Conservation (phyloP, 1,140 invertebrate genomes). For the Neodiprion lecontei region DNA sequence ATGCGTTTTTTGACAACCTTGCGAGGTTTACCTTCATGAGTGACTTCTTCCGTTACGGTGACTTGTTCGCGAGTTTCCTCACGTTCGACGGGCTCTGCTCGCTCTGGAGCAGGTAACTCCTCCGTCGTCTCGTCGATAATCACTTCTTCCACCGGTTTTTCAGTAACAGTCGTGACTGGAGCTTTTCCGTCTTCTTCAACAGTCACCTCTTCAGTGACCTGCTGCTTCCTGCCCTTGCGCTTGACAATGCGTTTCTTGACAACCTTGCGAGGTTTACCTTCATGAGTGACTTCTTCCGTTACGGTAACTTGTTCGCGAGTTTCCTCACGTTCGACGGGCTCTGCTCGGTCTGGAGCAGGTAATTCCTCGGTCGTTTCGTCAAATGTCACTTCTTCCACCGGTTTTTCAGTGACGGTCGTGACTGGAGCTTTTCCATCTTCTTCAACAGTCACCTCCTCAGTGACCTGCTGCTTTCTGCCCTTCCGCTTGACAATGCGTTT, state of each 20-base stretch:
- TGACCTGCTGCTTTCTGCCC: too few species aligned
- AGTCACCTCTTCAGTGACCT: constrained; percentile 54
- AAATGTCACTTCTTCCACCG: constrained; percentile 24
- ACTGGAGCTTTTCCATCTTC: too few species aligned
- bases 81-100: constrained; percentile 22
- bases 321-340: constrained; percentile 39
- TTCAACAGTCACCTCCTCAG: too few species aligned
- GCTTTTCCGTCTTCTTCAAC: constrained; percentile 53
- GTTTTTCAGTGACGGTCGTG: neutral
- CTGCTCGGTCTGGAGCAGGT: constrained; percentile 45
- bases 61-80: constrained; percentile 27
- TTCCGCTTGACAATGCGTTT: too few species aligned
- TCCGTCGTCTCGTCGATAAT: constrained; percentile 11
- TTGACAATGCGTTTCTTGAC: constrained; percentile 52
- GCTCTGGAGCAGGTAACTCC: constrained; percentile 30
- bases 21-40: constrained; percentile 24
- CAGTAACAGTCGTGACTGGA: constrained; percentile 20
- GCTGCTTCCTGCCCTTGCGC: constrained; percentile 51
- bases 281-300: constrained; percentile 41
- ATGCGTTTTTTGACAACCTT: too few species aligned
- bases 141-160: constrained; percentile 18
- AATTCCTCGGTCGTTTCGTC: constrained; percentile 47
- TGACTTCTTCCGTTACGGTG: constrained; percentile 33
- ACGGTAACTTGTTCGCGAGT: constrained; percentile 28
- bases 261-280: constrained; percentile 37